Base-by-base conservation (phyloP, 2,888 invertebrate genomes). In the Geotrupes spiniger region DNA sequence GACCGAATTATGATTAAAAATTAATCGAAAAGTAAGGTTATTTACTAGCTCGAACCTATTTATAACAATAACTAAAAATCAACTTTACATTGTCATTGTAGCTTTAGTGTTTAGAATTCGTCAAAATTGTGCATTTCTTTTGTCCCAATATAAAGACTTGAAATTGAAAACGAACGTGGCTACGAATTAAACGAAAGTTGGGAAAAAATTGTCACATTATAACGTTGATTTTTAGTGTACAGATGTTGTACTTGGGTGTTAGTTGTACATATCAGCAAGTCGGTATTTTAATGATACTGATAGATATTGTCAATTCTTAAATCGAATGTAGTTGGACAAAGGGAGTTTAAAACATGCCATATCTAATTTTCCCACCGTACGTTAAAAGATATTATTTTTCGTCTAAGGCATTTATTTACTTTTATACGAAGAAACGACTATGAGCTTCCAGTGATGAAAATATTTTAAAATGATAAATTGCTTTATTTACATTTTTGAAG, bases 1-100 rank as follows among this genome's bases (percentile, higher is more conserved):
- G 68, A 66, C 63, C 63, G 63, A 68, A 66, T 66, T 65, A 62
- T 65, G 67, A 68, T 69, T 68, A 69, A 69, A 68, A 66, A 56
- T 69, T 69, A 68, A 69, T 69, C 68, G 63, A 58, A 62, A 49
- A 59, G 63, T 64, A 68, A 59, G 62, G 69, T 70, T 70, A 69
- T 68, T 55, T 55, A 66, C 65, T 66, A 65, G 57, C 46, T 51
- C 28, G 17, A 48, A 36, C 33, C 46, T 29, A 26, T 15, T 46
- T 46, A 40, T 46, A 40, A 46, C 46, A 41, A 27, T 36, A 39
- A 21, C 33, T 33, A 40, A 46, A 46, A 36, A 46, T 46, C 46
- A 46, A 46, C 33, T 39, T 46, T 46, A 29, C 29, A 29, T n/a
- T n/a, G n/a, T n/a, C n/a, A n/a, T n/a, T n/a, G n/a, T n/a, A n/a